Evolutionary conservation across 2,888 invertebrate genomes (phyloP), one percentile per base, ranked within the genome.

Genomic region (Caenorhabditis sp.): DNA sequence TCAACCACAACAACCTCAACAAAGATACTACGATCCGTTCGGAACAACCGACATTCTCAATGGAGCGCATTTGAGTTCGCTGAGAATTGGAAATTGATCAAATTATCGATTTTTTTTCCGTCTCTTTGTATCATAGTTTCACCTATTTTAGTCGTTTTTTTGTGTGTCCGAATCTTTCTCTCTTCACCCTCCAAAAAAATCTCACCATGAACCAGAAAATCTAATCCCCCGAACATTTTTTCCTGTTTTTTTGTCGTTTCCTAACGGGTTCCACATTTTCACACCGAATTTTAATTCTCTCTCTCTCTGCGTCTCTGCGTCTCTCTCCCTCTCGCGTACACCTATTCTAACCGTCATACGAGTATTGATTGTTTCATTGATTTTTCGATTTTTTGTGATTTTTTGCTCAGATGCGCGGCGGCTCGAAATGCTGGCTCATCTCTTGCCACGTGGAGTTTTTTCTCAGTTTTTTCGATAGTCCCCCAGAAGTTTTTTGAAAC

Each of bases 21-120:
- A 6, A 17, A 6, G 77, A 14, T 81, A 80, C 60, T 81, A 81
- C 54, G 79, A 80, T 61, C 80, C 80, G 12, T 81, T 81, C 64
- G 81, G 81, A 23, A 75, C 75, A 12, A 75, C 76, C 53, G 67
- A 70, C 26, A 58, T 80, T 26, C 66, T 77, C 24, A 67, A 70
- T n/a, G 77, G 77, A 26, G 53, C 57, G 12, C 70, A 63, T 6
- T 23, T 76, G 60, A 64, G 61, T 19, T 64, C 69, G 6, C 57
- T 74, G 19, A 69, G 74, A 21, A 74, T 74, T 58, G 65, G 66
- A 27, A 68, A 68, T 53, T 73, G 53, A 54, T 57, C 23, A 5
- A 8, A 10, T 62, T 62, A 10, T 26, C 24, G 23, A 62, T 10
- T 43, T n/a, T 49, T 21, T 4, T 23, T 8, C 21, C 21, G 54